phyloP scores from a whole-genome alignment of 1,140 invertebrate genomes.

The Anthonomus grandis region DNA sequence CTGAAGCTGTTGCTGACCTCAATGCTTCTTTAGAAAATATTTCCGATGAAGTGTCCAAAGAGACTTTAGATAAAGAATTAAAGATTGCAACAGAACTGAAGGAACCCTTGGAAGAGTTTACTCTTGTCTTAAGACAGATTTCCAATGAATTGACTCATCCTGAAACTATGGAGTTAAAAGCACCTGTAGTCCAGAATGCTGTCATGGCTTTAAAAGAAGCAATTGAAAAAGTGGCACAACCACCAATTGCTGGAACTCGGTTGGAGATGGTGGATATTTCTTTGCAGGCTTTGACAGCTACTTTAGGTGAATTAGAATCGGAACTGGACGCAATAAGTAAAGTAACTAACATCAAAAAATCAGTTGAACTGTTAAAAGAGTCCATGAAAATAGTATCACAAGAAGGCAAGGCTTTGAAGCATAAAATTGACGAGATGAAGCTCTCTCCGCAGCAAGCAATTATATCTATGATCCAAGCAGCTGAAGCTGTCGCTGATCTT shows the following conservation, averaged over 20 bases:
- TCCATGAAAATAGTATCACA: background rate
- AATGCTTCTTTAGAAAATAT: conserved; percentile 1
- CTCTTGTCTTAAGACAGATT: background rate
- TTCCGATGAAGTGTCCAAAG: background rate
- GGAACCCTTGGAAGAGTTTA: conserved; percentile 7
- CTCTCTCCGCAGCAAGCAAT: background rate
- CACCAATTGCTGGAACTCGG: background rate
- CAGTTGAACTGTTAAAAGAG: background rate
- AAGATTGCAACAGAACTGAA: conserved; percentile 3
- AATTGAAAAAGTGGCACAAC: conserved; percentile 15
- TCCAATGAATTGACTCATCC: background rate
- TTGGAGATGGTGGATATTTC: conserved; percentile 9
- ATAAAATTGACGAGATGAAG: conserved; percentile 7
- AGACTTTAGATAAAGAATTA: no score
- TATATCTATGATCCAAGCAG: background rate
- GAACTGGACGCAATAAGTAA: background rate
- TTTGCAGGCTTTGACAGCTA: conserved; percentile 13
- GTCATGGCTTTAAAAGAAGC: conserved; percentile 19
- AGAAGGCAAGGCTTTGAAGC: background rate
- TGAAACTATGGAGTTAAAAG: conserved; percentile 6
- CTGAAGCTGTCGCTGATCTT: conserved; percentile 3
- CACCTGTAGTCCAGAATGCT: conserved; percentile 8
- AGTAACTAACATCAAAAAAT: conserved; percentile 14
- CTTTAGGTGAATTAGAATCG: background rate
- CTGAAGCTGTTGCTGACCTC: conserved; percentile 1